These are phyloP conservation scores for Bradysia coprophila DNA, from an alignment of 1,140 invertebrate genomes.

Conservation along the genomic window DNA sequence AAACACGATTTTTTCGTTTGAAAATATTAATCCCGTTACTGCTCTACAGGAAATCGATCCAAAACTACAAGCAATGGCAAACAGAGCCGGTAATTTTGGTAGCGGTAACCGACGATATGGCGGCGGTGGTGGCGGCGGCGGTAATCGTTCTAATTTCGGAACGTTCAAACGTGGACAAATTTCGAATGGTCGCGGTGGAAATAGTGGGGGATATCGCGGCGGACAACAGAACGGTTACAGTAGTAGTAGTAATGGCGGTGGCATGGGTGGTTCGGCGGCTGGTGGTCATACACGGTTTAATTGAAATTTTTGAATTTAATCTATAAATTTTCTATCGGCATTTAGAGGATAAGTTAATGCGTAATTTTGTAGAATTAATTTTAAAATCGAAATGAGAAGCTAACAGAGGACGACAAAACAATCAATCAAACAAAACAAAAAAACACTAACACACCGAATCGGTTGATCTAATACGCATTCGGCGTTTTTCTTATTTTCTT, in stretches of 20 bases:
- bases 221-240: background rate
- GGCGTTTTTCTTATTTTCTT: too few relatives aligned
- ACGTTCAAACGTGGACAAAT: constrained; percentile 1
- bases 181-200: constrained; percentile 24
- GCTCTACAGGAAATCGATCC: constrained; percentile 33
- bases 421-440: too few relatives aligned
- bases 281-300: too few relatives aligned
- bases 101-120: constrained; percentile 9
- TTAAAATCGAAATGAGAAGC: too few relatives aligned
- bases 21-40: background rate
- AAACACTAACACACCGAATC: too few relatives aligned
- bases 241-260: background rate
- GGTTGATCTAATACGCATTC: too few relatives aligned
- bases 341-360: too few relatives aligned
- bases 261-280: too few relatives aligned
- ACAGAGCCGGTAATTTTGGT: constrained; percentile 25
- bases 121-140: constrained; percentile 10
- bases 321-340: too few relatives aligned
- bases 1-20: background rate
- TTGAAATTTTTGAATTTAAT: too few relatives aligned
- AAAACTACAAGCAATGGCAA: constrained; percentile 32
- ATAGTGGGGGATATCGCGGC: constrained; percentile 3
- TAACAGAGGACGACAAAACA: too few relatives aligned
- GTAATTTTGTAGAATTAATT: too few relatives aligned
- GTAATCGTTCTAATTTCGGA: constrained; percentile 7